phyloP scores from a whole-genome alignment of 2,888 invertebrate genomes.

The Agrotis exclamationis region DNA sequence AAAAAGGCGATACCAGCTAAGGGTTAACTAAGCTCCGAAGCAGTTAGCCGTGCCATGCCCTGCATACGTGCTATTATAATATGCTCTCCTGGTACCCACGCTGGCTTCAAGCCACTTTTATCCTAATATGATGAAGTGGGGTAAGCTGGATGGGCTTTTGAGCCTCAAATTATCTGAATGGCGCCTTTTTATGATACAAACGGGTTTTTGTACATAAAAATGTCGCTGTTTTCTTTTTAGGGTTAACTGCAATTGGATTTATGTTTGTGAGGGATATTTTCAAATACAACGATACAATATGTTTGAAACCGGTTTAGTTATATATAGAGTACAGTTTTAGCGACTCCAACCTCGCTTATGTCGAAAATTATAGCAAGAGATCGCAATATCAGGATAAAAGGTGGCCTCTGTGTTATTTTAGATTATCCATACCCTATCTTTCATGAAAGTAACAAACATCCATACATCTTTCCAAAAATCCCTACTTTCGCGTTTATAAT shows the following conservation, averaged over 20 bases:
- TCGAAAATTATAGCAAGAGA: too few relatives aligned
- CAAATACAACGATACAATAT: not conserved
- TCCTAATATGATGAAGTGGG: conserved; percentile 46
- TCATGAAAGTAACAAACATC: too few relatives aligned
- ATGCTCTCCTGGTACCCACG: conserved; percentile 45
- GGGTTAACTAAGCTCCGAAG: conserved; percentile 40
- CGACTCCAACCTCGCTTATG: too few relatives aligned
- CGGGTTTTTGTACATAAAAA: conserved; percentile 29
- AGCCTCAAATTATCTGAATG: conserved; percentile 46
- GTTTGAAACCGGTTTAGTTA: not conserved
- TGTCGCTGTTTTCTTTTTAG: conserved; percentile 39
- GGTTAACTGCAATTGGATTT: conserved; percentile 34
- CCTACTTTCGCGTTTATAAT: too few relatives aligned
- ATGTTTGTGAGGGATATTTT: conserved; percentile 5
- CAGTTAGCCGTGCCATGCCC: conserved; percentile 29
- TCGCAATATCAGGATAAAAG: too few relatives aligned
- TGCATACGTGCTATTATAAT: conserved; percentile 32
- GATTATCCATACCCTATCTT: too few relatives aligned
- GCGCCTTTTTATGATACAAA: conserved; percentile 26
- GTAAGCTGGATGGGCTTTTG: conserved; percentile 40
- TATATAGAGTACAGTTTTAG: too few relatives aligned
- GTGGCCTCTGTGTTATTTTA: too few relatives aligned
- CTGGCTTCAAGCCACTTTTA: conserved; percentile 41
- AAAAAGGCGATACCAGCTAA: too few relatives aligned
- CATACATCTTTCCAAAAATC: too few relatives aligned